Percentiles rank a stretch among this genome's conserved stretches.
Conservation (phyloP, 2,113 vertebrate genomes). For the Phylloscopus trochiloides region DNA sequence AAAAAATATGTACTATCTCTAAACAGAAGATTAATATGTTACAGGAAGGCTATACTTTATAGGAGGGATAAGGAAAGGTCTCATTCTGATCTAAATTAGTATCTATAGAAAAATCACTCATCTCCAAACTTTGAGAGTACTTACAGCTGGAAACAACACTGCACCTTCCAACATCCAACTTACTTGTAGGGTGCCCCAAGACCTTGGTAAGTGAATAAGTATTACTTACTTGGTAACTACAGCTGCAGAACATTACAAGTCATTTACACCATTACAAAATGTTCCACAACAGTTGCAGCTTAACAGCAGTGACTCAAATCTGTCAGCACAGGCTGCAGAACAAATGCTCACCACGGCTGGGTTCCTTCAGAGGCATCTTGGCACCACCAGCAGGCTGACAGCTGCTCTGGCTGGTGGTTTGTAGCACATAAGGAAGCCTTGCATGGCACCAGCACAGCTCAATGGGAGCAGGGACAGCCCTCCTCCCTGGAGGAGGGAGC, state of each 20-base stretch:
- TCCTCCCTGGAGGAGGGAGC: not conserved
- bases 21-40: not conserved
- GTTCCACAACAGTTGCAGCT: not conserved
- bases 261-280: not conserved
- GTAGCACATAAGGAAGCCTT: not conserved
- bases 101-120: not conserved
- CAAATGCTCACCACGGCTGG: not conserved
- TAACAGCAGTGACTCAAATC: not conserved
- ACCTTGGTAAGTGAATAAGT: not conserved
- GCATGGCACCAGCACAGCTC: not conserved
- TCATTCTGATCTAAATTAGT: not conserved
- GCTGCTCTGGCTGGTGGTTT: not conserved
- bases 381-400: not conserved
- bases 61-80: not conserved
- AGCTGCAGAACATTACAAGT: not conserved
- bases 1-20: not conserved
- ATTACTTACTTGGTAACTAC: not conserved
- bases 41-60: not conserved
- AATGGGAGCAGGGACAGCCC: not conserved
- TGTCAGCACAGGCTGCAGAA: not conserved
- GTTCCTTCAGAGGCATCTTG: not conserved
- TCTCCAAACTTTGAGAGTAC: not conserved
- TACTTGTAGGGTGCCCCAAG: fast-evolving
- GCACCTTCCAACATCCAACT: not conserved
- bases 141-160: not conserved